A percentile compares a stretch with the other conserved stretches of the same genome.
These are phyloP conservation scores for Pandion haliaetus DNA, from an alignment of 2,113 vertebrate genomes.

Conservation along the genomic window DNA sequence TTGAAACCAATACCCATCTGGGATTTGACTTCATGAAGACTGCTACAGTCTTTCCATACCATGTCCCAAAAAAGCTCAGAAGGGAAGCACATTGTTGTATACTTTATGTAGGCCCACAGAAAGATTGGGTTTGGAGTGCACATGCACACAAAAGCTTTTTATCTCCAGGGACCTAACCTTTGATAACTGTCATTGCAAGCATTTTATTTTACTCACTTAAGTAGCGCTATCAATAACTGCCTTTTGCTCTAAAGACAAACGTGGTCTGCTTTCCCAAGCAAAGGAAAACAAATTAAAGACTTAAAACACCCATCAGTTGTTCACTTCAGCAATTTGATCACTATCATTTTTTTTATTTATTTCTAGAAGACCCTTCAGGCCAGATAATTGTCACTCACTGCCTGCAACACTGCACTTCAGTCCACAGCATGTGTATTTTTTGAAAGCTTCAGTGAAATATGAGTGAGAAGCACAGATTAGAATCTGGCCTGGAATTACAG, in stretches of 20 bases:
- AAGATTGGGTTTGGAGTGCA: background rate
- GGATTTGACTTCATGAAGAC: slow-evolving; percentile 72
- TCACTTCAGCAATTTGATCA: slow-evolving; percentile 24
- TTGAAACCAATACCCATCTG: slow-evolving; percentile 84
- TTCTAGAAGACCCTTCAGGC: slow-evolving; percentile 35
- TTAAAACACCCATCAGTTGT: slow-evolving; percentile 36
- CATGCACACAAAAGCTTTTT: slow-evolving; percentile 46
- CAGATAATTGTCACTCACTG: background rate
- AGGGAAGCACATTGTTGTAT: slow-evolving; percentile 67
- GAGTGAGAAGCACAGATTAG: slow-evolving; percentile 53
- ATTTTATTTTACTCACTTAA: slow-evolving; percentile 37
- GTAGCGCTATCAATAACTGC: background rate
- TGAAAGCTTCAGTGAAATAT: slow-evolving; percentile 56
- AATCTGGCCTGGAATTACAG: slow-evolving; percentile 49
- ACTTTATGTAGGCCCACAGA: slow-evolving; percentile 30
- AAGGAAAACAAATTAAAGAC: slow-evolving; percentile 47
- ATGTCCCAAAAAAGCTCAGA: slow-evolving; percentile 70
- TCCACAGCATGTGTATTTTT: slow-evolving; percentile 41
- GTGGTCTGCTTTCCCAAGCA: slow-evolving; percentile 34
- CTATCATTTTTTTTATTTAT: background rate
- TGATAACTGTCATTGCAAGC: slow-evolving; percentile 34
- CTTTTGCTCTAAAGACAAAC: slow-evolving; percentile 19
- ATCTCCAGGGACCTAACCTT: slow-evolving; percentile 32
- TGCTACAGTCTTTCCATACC: slow-evolving; percentile 71
- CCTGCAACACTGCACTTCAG: background rate